Evolutionary conservation across 53 echinoderm and acorn worm species (phyloP).

Genomic region (Paelopatides confundens): DNA sequence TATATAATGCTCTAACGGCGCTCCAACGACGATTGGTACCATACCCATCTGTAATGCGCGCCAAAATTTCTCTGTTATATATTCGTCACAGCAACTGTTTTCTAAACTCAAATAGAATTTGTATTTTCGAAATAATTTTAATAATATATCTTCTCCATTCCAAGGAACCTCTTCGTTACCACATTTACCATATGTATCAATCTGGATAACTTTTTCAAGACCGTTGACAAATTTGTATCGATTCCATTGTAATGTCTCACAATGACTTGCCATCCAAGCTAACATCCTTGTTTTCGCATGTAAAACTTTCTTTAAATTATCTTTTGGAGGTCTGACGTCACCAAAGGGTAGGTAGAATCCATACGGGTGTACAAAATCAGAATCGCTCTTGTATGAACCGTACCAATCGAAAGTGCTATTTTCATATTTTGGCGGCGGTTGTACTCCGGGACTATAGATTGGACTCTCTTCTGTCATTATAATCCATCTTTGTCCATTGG

Average conservation of each 20-base stretch:
- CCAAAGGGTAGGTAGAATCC: background rate
- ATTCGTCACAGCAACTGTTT: conserved; percentile 25
- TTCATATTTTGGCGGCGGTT: background rate
- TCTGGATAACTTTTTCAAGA: background rate
- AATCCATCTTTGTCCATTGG: conserved; percentile 3
- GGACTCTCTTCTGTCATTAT: conserved; percentile 16
- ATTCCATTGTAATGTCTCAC: conserved; percentile 5
- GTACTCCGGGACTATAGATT: background rate
- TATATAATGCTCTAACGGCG: background rate
- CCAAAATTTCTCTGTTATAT: conserved; percentile 39
- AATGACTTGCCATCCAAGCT: conserved; percentile 7
- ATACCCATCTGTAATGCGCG: background rate
- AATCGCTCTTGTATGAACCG: background rate
- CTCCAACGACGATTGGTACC: conserved; percentile 14
- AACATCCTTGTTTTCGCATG: background rate
- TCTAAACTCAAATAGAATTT: conserved; percentile 24
- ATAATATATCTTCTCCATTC: too few relatives aligned
- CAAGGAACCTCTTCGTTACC: background rate
- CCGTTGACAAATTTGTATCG: background rate
- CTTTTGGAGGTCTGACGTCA: background rate
- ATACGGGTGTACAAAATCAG: conserved; percentile 6
- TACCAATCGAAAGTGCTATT: conserved; percentile 19
- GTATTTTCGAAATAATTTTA: background rate
- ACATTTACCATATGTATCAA: conserved; percentile 36
- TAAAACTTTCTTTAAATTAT: background rate